Conservation (phyloP, 2,888 invertebrate genomes). For the Drosophila greeni region DNA sequence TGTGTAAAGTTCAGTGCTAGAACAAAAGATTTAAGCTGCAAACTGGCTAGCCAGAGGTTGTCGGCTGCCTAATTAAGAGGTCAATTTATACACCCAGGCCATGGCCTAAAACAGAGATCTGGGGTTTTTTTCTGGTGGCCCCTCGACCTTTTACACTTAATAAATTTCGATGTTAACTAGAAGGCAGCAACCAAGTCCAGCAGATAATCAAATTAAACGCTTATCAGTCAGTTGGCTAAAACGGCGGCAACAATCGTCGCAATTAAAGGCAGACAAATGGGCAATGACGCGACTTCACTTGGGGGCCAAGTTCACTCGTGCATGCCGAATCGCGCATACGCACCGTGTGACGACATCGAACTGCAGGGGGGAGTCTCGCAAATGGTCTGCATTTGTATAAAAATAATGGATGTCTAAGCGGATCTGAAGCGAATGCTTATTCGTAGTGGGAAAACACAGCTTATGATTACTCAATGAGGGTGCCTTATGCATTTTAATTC, state of each 20-base stretch:
- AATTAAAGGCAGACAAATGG: slow-evolving; percentile 48
- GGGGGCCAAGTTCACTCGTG: slow-evolving; percentile 53
- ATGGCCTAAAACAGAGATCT: slow-evolving; percentile 27
- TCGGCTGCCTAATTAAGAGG: slow-evolving; percentile 29
- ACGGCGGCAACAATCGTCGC: slow-evolving; percentile 44
- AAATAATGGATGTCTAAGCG: slow-evolving; percentile 56
- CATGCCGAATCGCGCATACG: slow-evolving; percentile 63
- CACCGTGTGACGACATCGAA: slow-evolving; percentile 42
- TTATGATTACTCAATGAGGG: slow-evolving; percentile 8
- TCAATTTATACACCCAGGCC: slow-evolving; percentile 20
- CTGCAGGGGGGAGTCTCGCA: slow-evolving; percentile 15
- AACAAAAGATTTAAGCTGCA: slow-evolving; percentile 54
- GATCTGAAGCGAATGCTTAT: slow-evolving; percentile 39
- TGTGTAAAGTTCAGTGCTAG: slow-evolving; percentile 19
- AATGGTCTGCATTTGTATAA: slow-evolving; percentile 35
- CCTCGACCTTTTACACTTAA: slow-evolving; percentile 45
- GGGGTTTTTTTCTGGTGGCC: slow-evolving; percentile 4
- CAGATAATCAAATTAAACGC: slow-evolving; percentile 54
- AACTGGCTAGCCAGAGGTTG: slow-evolving; percentile 43
- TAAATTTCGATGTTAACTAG: slow-evolving; percentile 31
- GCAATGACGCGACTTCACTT: slow-evolving; percentile 23
- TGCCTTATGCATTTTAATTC: slow-evolving; percentile 1
- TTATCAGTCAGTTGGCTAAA: slow-evolving; percentile 54
- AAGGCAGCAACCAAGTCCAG: slow-evolving; percentile 11
- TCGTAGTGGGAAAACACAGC: slow-evolving; percentile 8